Percentiles rank a stretch among this genome's conserved stretches.
Evolutionary conservation across 2,113 vertebrate species (phyloP).

Genomic region (Platysternon megacephalum): DNA sequence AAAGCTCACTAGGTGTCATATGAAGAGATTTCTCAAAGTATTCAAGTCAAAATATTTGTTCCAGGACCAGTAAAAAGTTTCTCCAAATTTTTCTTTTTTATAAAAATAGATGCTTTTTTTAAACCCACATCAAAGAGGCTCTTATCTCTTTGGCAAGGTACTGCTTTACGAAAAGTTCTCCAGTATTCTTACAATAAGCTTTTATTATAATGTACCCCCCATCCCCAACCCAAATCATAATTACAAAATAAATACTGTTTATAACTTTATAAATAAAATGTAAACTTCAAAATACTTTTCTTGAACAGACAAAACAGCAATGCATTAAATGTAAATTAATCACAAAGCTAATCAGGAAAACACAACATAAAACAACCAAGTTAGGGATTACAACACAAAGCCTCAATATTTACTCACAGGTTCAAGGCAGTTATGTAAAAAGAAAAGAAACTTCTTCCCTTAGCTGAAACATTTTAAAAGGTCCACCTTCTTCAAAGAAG

Average conservation of each 20-base stretch:
- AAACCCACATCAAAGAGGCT: conserved; percentile 99
- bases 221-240: conserved; percentile 89
- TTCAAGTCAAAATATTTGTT: conserved; percentile 99
- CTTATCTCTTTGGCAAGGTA: conserved; percentile 99
- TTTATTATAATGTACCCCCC: conserved; percentile 91
- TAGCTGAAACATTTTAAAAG: conserved; percentile 90
- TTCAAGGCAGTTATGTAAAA: conserved; percentile 89
- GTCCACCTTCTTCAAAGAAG: conserved; percentile 89
- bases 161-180: conserved; percentile 97
- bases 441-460: conserved; percentile 83
- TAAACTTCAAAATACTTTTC: conserved; percentile 84
- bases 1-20: conserved; percentile 99
- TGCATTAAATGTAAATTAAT: conserved; percentile 82
- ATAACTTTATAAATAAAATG: conserved; percentile 85
- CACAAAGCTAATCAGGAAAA: conserved; percentile 83
- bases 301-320: conserved; percentile 78
- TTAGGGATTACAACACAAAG: conserved; percentile 82
- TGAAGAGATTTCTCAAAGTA: conserved; percentile 99
- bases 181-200: conserved; percentile 96
- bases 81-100: conserved; percentile 96
- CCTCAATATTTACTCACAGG: conserved; percentile 83
- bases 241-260: conserved; percentile 87
- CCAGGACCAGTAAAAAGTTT: conserved; percentile 99
- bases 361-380: conserved; percentile 72
- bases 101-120: conserved; percentile 99